phyloP scores from a whole-genome alignment of 2,888 invertebrate species.

The Oxytorus armatus region DNA sequence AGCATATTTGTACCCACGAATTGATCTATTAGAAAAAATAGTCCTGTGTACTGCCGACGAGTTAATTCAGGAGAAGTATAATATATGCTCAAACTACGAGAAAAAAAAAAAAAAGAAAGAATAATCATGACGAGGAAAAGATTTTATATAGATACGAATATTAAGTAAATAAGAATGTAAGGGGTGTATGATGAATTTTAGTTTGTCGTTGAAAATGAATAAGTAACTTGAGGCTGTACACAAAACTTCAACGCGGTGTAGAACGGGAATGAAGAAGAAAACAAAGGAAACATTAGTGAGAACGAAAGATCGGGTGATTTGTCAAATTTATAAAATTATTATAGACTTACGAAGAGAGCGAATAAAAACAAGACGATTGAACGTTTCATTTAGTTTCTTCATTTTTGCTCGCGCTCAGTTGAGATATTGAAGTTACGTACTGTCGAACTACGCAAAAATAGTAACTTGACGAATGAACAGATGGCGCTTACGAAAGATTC shows the following conservation, averaged over 20 bases:
- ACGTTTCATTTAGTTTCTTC: too few species aligned
- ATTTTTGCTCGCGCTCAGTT: too few species aligned
- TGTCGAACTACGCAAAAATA: too few species aligned
- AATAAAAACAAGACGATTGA: too few species aligned
- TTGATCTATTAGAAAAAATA: constrained; percentile 58
- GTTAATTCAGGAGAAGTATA: constrained; percentile 62
- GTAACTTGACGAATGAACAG: too few species aligned
- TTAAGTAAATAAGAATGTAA: constrained; percentile 56
- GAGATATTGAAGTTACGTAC: too few species aligned
- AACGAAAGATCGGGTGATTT: too few species aligned
- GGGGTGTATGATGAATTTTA: constrained; percentile 43
- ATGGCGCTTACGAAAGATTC: too few species aligned
- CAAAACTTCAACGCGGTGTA: constrained; percentile 1
- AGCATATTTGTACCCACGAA: constrained; percentile 52
- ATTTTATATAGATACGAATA: constrained; percentile 64
- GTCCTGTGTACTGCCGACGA: constrained; percentile 71
- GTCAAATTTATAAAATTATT: too few species aligned
- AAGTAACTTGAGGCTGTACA: constrained; percentile 49
- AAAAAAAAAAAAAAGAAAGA: constrained; percentile 30
- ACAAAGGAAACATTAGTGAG: background rate
- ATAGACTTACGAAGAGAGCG: too few species aligned
- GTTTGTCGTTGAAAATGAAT: constrained; percentile 58
- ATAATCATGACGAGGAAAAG: constrained; percentile 46
- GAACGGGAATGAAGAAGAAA: background rate
- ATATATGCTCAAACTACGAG: constrained; percentile 70